Base-by-base conservation (phyloP, 1,140 invertebrate genomes). In the Zeugodacus cucurbitae region DNA sequence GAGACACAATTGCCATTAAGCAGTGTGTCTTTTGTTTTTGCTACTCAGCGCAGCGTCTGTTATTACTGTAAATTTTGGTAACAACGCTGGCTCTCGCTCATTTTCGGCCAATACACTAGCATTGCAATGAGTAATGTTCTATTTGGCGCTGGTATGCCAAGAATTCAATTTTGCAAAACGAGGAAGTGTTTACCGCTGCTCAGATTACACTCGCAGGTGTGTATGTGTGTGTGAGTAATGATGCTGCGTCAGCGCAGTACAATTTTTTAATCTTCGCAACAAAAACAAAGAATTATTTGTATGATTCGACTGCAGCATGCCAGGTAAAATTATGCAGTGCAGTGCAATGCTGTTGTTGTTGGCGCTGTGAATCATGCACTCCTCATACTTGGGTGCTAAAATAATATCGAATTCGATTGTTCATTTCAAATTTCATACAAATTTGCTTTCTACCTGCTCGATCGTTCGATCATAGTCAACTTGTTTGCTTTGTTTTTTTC, bases 111-210 rank as follows among this genome's bases (percentile, higher is more conserved):
- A 11, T 44, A 22, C 5, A 41, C 37, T 41, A 29, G 29, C 26
- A n/a, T n/a, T 67, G 10, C 26, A 41, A 82, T 82, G 74, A 82
- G 74, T 48, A 82, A 82, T 82, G 26, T 29, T 48, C 74, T 48
- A 26, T 37, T 82, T 29, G 22, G 22, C n/a, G 22, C 74, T 82
- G 74, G 74, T 29, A 82, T 82, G 74, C 7, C 22, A 48, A 41
- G 41, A 82, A 82, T 48, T 82, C n/a, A 82, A 82, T 48, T 82
- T 11, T 26, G 74, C 67, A 22, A 62, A 74, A 82, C 41, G 48
- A 82, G 74, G 41, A 82, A 82, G 22, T 14, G 22, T 48, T 82
- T n/a, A 41, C 5, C 22, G 8, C 34, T 37, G 11, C 48, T 74
- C 20, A 74, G 20, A 26, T 29, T 48, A 44, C 22, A 82, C 26